Evolutionary conservation across 2,797 vertebrate species (phyloP).

Genomic region (Malacoraja senta): DNA sequence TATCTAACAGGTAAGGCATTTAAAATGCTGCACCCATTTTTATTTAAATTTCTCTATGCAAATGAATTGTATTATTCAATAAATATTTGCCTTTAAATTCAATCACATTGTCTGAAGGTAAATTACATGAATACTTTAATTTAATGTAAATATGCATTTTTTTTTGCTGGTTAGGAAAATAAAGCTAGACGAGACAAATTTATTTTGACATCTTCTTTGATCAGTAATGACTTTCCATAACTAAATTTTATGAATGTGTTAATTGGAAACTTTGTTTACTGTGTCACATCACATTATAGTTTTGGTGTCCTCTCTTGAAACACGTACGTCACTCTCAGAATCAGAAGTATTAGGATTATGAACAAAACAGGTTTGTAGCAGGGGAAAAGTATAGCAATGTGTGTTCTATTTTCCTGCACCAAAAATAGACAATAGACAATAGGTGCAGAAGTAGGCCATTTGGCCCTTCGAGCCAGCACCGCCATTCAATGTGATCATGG

Average conservation of each 20-base stretch:
- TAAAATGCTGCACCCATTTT: not conserved
- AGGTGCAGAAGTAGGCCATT: too few relatives aligned
- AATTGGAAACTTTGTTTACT: not conserved
- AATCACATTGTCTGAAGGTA: not conserved
- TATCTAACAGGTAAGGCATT: not conserved
- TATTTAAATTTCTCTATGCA: not conserved
- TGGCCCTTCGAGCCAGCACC: too few relatives aligned
- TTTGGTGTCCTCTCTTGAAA: not conserved
- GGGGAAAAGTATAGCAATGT: not conserved
- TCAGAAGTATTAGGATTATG: not conserved
- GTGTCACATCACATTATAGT: not conserved
- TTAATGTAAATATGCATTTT: not conserved
- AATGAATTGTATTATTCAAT: not conserved
- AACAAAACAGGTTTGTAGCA: not conserved
- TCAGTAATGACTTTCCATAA: not conserved
- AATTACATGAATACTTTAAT: not conserved
- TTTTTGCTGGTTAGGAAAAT: not conserved
- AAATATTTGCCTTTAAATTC: not conserved
- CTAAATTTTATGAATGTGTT: constrained; percentile 10
- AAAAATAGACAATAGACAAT: too few relatives aligned
- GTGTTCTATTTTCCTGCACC: not conserved
- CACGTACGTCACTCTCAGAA: not conserved
- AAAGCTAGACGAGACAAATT: not conserved
- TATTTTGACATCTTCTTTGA: not conserved
- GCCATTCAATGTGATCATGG: too few relatives aligned